Evolutionary conservation across 2,797 vertebrate genomes (phyloP).

Genomic region (Diplodus sargus): DNA sequence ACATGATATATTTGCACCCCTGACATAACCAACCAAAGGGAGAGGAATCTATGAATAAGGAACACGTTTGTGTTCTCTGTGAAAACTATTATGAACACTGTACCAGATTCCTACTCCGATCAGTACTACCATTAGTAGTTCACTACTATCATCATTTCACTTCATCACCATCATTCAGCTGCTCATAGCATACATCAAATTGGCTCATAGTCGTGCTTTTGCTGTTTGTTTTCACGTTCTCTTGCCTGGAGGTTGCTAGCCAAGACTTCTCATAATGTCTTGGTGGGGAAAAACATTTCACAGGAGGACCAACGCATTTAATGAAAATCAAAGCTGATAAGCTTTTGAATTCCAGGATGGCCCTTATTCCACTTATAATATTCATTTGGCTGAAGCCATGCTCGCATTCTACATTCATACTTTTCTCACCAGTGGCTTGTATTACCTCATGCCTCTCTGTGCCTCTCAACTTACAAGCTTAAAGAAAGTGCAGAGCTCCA

Average conservation of each 20-base stretch:
- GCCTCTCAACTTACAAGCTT: neutral
- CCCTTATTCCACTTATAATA: conserved; percentile 8
- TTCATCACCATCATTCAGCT: neutral
- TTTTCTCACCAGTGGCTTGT: neutral
- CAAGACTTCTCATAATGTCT: neutral
- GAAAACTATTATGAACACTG: neutral
- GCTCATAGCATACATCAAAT: conserved; percentile 3
- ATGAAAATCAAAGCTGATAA: conserved; percentile 18
- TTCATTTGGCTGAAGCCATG: conserved; percentile 4
- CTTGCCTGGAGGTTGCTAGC: neutral
- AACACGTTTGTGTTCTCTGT: too few relatives aligned
- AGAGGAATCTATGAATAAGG: too few relatives aligned
- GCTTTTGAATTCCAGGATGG: conserved; percentile 1
- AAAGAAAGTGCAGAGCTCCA: conserved; percentile 1
- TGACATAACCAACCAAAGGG: neutral
- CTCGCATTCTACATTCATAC: neutral
- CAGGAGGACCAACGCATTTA: too few relatives aligned
- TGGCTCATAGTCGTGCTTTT: neutral
- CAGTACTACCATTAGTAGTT: too few relatives aligned
- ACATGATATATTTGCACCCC: neutral
- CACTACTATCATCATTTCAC: too few relatives aligned
- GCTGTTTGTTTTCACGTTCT: conserved; percentile 5
- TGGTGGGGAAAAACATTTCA: neutral
- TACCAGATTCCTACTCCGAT: too few relatives aligned
- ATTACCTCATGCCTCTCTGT: neutral